Conservation (phyloP, 1,140 invertebrate genomes). For the Caerostris extrusa region DNA sequence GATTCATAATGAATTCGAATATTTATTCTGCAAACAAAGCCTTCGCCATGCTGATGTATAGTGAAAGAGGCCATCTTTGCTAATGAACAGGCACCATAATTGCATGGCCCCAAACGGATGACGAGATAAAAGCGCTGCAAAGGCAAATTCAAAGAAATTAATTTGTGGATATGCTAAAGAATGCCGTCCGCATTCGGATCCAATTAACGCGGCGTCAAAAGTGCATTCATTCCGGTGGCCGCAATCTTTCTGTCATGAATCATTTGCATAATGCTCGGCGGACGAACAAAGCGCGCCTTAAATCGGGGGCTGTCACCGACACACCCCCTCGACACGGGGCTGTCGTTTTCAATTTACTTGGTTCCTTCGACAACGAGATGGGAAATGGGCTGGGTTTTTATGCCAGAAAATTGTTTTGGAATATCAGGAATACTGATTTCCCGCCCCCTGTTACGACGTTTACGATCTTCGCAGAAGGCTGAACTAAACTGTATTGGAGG, state of each 20-base stretch:
- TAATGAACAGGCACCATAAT: too few species aligned
- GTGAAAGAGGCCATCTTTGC: too few species aligned
- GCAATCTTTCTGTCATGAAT: slow-evolving; percentile 70
- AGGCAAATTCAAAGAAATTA: slow-evolving; percentile 69
- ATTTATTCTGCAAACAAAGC: too few species aligned
- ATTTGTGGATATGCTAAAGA: slow-evolving; percentile 59
- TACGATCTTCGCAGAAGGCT: background rate
- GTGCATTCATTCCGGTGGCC: slow-evolving; percentile 44
- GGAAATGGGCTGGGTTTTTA: slow-evolving; percentile 15
- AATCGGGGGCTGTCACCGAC: background rate
- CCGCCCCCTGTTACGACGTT: background rate
- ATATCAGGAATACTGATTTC: background rate
- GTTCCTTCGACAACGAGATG: background rate
- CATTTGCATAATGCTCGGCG: slow-evolving; percentile 59
- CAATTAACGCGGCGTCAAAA: slow-evolving; percentile 68
- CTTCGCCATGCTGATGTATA: too few species aligned
- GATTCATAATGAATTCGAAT: too few species aligned
- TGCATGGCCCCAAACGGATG: too few species aligned
- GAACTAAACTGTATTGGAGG: too few species aligned
- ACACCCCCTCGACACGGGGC: background rate
- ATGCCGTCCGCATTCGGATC: slow-evolving; percentile 43
- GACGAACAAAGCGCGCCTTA: slow-evolving; percentile 43
- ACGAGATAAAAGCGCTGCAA: too few species aligned
- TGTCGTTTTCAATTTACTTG: slow-evolving; percentile 62
- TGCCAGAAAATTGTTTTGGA: slow-evolving; percentile 42